Evolutionary conservation across 2,888 invertebrate genomes (phyloP), one percentile per base, ranked within the genome.

Genomic region (Cantharis nigra): DNA sequence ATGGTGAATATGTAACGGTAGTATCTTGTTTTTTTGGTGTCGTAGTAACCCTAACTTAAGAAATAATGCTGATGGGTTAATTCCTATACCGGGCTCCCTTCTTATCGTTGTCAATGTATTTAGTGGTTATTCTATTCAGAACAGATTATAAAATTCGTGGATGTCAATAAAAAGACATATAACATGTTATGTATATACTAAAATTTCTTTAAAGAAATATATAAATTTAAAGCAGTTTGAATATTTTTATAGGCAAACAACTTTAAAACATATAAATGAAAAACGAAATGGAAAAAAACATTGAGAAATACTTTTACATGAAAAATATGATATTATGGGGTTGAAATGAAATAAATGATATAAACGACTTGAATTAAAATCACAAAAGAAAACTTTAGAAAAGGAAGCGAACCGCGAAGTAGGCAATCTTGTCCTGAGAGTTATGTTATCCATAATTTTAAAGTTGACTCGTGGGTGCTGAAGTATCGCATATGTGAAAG

Each of bases 341-440:
- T 70, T 75, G 79, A 28, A 76, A 71, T 64, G 49, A 63, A 63
- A 62, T 70, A 69, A 69, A 75, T 70, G 77, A 78, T 71, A 80
- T 76, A 79, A 80, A 82, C 79, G 82, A 79, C 65, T 72, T 79
- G 80, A 83, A 83, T 83, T 83, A 83, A 82, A 83, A 83, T 83
- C 82, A 83, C 83, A 83, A 83, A 82, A 81, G 80, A 78, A 71
- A 78, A 79, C 73, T 76, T 69, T 64, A 73, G 69, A 80, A 80
- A 83, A 84, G 84, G 85, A 85, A 85, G 84, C 84, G 84, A 85
- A 85, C 85, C 85, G 83, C 83, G 84, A 85, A 85, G 85, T 84
- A 84, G 84, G 85, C 84, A 84, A 84, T 86, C 83, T 82, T 82
- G 80, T 78, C 23, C 26, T 80, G 81, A 83, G 82, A 83, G 82